These are phyloP conservation scores for Poecilobothrus nobilitatus DNA, from an alignment of 2,888 invertebrate genomes.

Conservation along the genomic window DNA sequence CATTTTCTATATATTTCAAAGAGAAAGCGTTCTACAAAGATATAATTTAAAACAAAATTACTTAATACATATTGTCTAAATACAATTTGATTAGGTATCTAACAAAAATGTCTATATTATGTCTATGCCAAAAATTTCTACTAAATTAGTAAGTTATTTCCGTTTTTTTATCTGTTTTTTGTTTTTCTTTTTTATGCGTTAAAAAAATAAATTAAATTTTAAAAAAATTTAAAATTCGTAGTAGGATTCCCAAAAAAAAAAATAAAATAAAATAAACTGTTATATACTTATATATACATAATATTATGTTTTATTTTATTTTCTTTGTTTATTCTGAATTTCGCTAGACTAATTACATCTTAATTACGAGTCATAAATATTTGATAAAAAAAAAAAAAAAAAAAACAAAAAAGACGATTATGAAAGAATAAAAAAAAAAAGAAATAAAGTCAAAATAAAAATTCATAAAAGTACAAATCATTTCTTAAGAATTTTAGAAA, in stretches of 20 bases:
- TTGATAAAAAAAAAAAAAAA: background rate
- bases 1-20: no score
- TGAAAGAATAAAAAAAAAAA: background rate
- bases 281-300: no score
- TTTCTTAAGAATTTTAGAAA: background rate
- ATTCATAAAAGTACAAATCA: background rate
- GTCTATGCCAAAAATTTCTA: background rate
- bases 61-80: no score
- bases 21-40: no score
- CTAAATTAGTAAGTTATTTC: background rate
- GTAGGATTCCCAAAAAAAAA: no score
- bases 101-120: no score
- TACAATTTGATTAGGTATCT: no score
- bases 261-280: no score
- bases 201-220: no score
- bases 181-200: background rate
- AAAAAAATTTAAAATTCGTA: no score
- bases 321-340: background rate
- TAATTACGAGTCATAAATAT: constrained; percentile 3
- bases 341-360: background rate
- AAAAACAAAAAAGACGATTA: background rate
- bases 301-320: no score
- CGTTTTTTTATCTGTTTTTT: background rate
- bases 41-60: no score
- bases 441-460: background rate